These are phyloP conservation scores for Leptinotarsa juncta DNA, from an alignment of 2,888 invertebrate genomes.

Conservation along the genomic window DNA sequence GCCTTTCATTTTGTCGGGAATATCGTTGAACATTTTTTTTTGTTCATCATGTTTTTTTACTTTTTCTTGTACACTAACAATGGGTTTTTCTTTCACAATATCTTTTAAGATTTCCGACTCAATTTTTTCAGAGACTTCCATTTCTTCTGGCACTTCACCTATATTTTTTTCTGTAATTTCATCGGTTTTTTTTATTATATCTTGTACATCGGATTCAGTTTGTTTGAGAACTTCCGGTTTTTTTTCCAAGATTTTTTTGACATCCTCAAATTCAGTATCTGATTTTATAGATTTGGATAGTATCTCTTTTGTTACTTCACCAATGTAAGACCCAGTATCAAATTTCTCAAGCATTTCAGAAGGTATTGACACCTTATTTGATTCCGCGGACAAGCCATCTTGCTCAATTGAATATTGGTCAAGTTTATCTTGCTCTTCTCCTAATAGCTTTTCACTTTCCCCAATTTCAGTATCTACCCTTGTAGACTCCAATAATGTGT, in stretches of 20 bases:
- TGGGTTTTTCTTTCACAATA: too few species aligned
- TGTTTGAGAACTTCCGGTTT: not conserved
- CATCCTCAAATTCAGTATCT: slow-evolving; percentile 25
- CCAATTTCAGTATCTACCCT: too few species aligned
- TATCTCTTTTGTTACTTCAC: slow-evolving; percentile 14
- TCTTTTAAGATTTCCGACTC: too few species aligned
- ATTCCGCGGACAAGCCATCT: too few species aligned
- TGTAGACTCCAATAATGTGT: too few species aligned
- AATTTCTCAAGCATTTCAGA: too few species aligned
- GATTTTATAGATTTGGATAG: slow-evolving; percentile 13
- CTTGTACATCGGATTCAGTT: slow-evolving; percentile 30
- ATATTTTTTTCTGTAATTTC: slow-evolving; percentile 38
- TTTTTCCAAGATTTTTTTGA: slow-evolving; percentile 45
- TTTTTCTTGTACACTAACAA: not conserved
- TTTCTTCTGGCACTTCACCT: slow-evolving; percentile 41
- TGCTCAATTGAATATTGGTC: too few species aligned
- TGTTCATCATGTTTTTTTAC: slow-evolving; percentile 40
- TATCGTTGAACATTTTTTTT: slow-evolving; percentile 23
- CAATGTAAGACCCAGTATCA: not conserved
- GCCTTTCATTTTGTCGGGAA: not conserved
- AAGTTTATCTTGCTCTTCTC: too few species aligned
- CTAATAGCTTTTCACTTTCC: too few species aligned
- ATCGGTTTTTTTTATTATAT: slow-evolving; percentile 35
- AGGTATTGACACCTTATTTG: too few species aligned
- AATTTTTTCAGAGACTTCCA: not conserved